Percentiles rank a stretch among this genome's conserved stretches.
Conservation (phyloP, 1,140 invertebrate species). For the honey bee (Apis mellifera) region DNA sequence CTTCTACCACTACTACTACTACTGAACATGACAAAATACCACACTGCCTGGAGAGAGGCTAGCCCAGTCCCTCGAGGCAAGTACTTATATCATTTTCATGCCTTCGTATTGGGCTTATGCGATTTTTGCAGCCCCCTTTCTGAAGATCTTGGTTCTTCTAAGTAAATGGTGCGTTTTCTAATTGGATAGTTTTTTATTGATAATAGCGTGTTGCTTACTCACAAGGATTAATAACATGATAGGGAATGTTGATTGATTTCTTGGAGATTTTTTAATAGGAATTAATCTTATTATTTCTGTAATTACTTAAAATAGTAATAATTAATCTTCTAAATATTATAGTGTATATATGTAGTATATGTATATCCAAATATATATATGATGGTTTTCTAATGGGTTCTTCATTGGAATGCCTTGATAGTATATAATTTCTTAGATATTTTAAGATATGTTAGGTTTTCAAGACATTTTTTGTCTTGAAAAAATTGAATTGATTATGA, state of each 20-base stretch:
- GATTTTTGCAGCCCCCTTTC: slow-evolving; percentile 74
- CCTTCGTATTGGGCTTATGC: slow-evolving; percentile 73
- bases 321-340: neutral
- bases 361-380: no score
- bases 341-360: no score
- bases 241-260: slow-evolving; percentile 10
- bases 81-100: slow-evolving; percentile 80
- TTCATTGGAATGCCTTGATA: neutral
- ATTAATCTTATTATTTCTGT: slow-evolving; percentile 1
- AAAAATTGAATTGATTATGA: neutral
- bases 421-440: neutral
- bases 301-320: neutral
- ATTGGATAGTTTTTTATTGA: slow-evolving; percentile 56
- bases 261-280: slow-evolving; percentile 5
- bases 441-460: neutral
- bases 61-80: slow-evolving; percentile 81
- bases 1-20: slow-evolving; percentile 80
- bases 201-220: slow-evolving; percentile 72
- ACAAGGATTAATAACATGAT: slow-evolving; percentile 10
- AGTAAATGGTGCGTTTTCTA: slow-evolving; percentile 64
- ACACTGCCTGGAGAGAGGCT: slow-evolving; percentile 82
- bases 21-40: slow-evolving; percentile 81
- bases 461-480: slow-evolving; percentile 1
- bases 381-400: neutral
- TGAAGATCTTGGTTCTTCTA: slow-evolving; percentile 66